Conservation (phyloP, 2,113 vertebrate species). For the Geococcyx californianus region DNA sequence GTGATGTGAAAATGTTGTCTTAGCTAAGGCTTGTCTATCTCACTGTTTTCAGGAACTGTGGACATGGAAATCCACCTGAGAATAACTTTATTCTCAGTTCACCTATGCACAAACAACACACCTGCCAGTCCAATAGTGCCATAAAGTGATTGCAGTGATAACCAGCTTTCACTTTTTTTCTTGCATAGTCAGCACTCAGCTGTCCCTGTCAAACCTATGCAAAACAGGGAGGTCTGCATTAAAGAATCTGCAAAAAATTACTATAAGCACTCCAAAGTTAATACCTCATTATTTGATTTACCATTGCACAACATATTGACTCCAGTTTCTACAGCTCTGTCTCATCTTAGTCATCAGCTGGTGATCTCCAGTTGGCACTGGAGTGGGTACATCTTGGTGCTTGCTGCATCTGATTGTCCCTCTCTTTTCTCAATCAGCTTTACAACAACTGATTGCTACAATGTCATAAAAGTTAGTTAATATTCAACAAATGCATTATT, state of each 20-base stretch:
- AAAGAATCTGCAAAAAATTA: not conserved
- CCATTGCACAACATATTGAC: not conserved
- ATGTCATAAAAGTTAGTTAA: not conserved
- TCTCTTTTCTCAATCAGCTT: not conserved
- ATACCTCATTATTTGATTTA: not conserved
- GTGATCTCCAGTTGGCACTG: not conserved
- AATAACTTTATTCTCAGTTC: not conserved
- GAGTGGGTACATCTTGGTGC: not conserved
- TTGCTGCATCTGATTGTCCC: not conserved
- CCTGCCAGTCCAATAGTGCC: not conserved
- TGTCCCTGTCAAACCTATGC: not conserved
- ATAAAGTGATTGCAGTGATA: not conserved
- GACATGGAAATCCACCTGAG: not conserved
- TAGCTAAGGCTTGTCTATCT: not conserved
- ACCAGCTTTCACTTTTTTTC: not conserved
- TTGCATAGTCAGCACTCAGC: not conserved
- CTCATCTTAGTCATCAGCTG: not conserved
- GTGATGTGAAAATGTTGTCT: not conserved
- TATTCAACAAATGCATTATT: conserved; percentile 6
- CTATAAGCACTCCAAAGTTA: not conserved
- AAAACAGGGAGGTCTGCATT: not conserved
- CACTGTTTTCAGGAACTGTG: not conserved
- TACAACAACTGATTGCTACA: not conserved
- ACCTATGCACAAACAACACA: not conserved
- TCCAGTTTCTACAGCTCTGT: not conserved